These are phyloP conservation scores for Columba guinea DNA, from an alignment of 2,797 vertebrate species.

Conservation along the genomic window DNA sequence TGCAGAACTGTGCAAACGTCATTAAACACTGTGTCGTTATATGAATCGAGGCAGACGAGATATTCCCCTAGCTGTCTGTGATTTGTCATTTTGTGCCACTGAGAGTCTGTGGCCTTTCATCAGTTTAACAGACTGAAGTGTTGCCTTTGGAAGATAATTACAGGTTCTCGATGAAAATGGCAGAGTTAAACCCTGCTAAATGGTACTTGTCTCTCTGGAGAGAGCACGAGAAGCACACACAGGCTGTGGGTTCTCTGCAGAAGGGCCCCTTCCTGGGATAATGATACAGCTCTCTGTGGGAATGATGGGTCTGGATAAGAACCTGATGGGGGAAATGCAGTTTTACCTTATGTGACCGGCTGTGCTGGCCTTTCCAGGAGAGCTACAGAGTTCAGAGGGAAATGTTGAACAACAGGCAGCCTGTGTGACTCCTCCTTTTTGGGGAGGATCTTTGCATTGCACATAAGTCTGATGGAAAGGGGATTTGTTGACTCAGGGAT, in stretches of 20 bases:
- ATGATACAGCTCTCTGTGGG: constrained; percentile 50
- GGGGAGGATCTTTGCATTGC: neutral
- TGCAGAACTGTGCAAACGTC: neutral
- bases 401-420: constrained; percentile 12
- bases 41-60: neutral
- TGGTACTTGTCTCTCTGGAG: constrained; percentile 71
- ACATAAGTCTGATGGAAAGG: neutral
- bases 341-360: constrained; percentile 28
- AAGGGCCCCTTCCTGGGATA: constrained; percentile 74
- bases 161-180: constrained; percentile 75
- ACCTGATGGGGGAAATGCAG: neutral
- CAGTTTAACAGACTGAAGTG: constrained; percentile 71
- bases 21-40: neutral
- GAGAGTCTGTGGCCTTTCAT: constrained; percentile 65
- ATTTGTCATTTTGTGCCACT: constrained; percentile 38
- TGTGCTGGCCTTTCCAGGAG: constrained; percentile 21
- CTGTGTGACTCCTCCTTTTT: neutral
- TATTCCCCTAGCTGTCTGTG: constrained; percentile 13
- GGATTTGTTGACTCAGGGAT: constrained; percentile 18
- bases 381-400: constrained; percentile 5
- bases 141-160: constrained; percentile 73
- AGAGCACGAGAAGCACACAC: constrained; percentile 35
- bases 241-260: constrained; percentile 36
- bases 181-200: constrained; percentile 61
- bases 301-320: constrained; percentile 26